A percentile compares a stretch with the other conserved stretches of the same genome.
Evolutionary conservation across 2,113 vertebrate species (phyloP).

Genomic region (Sphaerodactylus townsendi): DNA sequence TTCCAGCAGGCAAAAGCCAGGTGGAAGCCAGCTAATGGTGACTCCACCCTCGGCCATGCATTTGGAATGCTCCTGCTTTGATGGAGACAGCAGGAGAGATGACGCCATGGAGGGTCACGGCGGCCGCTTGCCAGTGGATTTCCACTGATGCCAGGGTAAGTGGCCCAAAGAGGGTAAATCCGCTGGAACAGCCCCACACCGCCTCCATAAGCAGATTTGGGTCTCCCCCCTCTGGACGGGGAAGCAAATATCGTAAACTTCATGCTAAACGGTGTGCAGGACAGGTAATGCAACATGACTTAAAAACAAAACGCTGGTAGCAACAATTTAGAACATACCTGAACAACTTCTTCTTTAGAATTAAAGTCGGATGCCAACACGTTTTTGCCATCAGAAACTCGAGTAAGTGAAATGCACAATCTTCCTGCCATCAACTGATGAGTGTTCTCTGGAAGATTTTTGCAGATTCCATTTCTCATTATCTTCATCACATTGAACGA

Average conservation of each 20-base stretch:
- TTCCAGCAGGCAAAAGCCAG: too few species aligned
- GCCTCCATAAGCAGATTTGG: too few species aligned
- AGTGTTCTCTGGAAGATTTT: slow-evolving; percentile 79
- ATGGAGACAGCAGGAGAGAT: too few species aligned
- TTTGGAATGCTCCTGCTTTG: too few species aligned
- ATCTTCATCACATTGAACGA: slow-evolving; percentile 81
- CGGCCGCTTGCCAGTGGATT: too few species aligned
- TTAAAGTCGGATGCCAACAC: slow-evolving; percentile 87
- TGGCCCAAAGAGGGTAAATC: too few species aligned
- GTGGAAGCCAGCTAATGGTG: too few species aligned
- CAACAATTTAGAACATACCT: slow-evolving; percentile 71
- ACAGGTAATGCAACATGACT: background rate
- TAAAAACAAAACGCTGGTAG: background rate
- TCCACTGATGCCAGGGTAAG: too few species aligned
- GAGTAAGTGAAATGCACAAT: slow-evolving; percentile 86
- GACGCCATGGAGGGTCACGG: too few species aligned
- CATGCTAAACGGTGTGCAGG: background rate
- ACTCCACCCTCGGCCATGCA: too few species aligned
- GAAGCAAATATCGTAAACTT: background rate
- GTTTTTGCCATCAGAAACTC: slow-evolving; percentile 88
- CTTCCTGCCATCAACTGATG: slow-evolving; percentile 79
- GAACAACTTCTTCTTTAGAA: slow-evolving; percentile 91
- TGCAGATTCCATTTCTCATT: slow-evolving; percentile 72
- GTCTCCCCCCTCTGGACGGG: too few species aligned
- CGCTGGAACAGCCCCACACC: too few species aligned